Base-by-base conservation (phyloP, 2,113 vertebrate genomes). In the Ptilonorhynchus violaceus region DNA sequence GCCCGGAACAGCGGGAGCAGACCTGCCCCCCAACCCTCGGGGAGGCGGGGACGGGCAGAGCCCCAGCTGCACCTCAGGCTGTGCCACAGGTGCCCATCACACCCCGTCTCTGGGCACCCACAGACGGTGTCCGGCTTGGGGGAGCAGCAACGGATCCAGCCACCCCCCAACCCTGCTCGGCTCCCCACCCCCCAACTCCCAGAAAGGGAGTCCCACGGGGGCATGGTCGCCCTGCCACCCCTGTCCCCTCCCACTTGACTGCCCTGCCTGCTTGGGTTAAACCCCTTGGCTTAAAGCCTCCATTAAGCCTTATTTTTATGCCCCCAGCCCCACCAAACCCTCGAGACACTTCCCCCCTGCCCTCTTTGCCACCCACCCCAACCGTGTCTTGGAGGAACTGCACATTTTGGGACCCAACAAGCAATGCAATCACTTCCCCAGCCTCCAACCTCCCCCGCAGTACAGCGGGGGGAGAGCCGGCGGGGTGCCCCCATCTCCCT, bases 381-480 rank as follows among this genome's bases (percentile, higher is more conserved):
- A 15, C 58, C 18, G 31, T 10, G 3, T 19, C 25, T 15, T 6
- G 31, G 46, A 49, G 41, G 28, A 89, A 62, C 41, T 14, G 30
- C 7, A 25, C 44, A 62, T 55, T 5, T 28, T 21, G 31, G 27
- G 25, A 31, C 64, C 35, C 62, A 24, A 14, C 41, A 30, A 85
- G 11, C 19, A 17, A 27, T 11, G 7, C 75, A 93, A 35, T 44
- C 80, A 37, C 85, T 84, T 89, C 53, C 73, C 59, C 69, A 50
- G 31, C 25, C 50, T 11, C 17, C 28, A 33, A 15, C 27, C 37
- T 28, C 10, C 27, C 24, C 20, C 0, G 12, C 35, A 1, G 7
- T 1, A 8, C 88, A 24, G 56, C 0, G 0, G 7, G 5, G 24
- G 3, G 0, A 44, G 31, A 74, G 14, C 41, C 4, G 5, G 2